Evolutionary conservation across 2,797 vertebrate genomes (phyloP).

Genomic region (Malacoctenus gilli): DNA sequence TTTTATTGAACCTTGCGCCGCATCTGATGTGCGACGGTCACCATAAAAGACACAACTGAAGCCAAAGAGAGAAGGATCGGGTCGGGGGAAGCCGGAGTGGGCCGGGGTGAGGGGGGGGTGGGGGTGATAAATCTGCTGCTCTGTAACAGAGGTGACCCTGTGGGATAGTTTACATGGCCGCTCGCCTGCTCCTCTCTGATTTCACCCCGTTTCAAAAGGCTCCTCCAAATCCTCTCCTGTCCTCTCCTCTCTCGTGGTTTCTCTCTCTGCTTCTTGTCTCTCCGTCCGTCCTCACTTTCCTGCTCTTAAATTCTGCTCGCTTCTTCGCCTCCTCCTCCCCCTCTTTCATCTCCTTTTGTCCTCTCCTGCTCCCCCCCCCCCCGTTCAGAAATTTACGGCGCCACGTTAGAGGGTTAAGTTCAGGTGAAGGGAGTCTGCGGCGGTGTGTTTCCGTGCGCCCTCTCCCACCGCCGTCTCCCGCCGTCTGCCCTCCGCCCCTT

Average conservation of each 20-base stretch:
- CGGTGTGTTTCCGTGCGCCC: conserved; percentile 42
- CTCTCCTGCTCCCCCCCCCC: conserved; percentile 42
- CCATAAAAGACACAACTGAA: conserved; percentile 37
- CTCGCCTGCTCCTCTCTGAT: conserved; percentile 57
- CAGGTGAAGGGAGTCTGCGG: conserved; percentile 69
- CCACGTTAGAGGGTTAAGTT: conserved; percentile 71
- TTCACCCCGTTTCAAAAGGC: conserved; percentile 67
- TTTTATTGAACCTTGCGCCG: conserved; percentile 33
- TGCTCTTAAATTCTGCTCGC: conserved; percentile 55
- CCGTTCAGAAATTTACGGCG: conserved; percentile 64
- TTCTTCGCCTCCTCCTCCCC: conserved; percentile 27
- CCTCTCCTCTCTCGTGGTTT: conserved; percentile 31
- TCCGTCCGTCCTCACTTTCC: conserved; percentile 47
- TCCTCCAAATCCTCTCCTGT: conserved; percentile 50
- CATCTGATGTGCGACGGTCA: conserved; percentile 24
- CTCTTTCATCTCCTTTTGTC: conserved; percentile 60
- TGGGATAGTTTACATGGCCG: conserved; percentile 68
- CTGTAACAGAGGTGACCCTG: conserved; percentile 58
- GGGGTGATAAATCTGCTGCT: conserved; percentile 64
- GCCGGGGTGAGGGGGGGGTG: too few species aligned
- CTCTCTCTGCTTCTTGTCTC: conserved; percentile 66
- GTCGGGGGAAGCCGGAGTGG: conserved; percentile 23
- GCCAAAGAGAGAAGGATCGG: conserved; percentile 30
- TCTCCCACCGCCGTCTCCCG: neutral
- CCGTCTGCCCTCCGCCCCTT: neutral